Base-by-base conservation (phyloP, 2,888 invertebrate species). In the Eilema sororculum region DNA sequence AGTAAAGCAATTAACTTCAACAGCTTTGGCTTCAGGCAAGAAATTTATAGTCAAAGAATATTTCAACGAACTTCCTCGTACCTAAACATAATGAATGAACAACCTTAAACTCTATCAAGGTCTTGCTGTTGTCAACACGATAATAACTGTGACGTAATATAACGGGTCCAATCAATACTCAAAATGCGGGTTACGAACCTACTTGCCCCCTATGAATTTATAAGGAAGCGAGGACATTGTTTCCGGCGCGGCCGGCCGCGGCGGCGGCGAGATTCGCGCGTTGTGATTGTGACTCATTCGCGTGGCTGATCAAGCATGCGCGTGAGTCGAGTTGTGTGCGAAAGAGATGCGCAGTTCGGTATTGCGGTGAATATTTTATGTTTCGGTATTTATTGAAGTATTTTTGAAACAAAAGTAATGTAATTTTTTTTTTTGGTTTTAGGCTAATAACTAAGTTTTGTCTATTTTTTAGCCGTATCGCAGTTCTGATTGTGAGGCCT, bases 211-310 rank as follows among this genome's bases (percentile, higher is more conserved):
- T 78, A 76, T 79, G 74, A 71, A 71, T 80, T 73, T 78, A 83
- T 83, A 84, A 87, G 87, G 87, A 87, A 87, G 75, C 76, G 76
- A 75, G 77, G 75, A 76, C 80, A 74, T 71, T 72, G 77, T 77
- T 72, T 80, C 78, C 83, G 85, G 80, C 78, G 77, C 81, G 85
- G 77, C 77, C 78, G 72, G n/a, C n/a, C n/a, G n/a, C n/a, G n/a
- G 4, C 65, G 71, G 76, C 75, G 82, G 68, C 65, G 65, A 66
- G 62, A 66, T 63, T 72, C 59, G 68, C 70, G 68, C 68, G 59
- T 57, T 13, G 65, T 84, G 84, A 82, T 57, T 13, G 65, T 84
- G 84, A 82, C 60, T 76, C 77, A 77, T 52, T 57, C 72, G 71
- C 65, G 66, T 65, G 69, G 68, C 57, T 8, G 65, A 57, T 65